These are phyloP conservation scores for Hypomecis punctinalis DNA, from an alignment of 2,888 invertebrate species.

Conservation along the genomic window DNA sequence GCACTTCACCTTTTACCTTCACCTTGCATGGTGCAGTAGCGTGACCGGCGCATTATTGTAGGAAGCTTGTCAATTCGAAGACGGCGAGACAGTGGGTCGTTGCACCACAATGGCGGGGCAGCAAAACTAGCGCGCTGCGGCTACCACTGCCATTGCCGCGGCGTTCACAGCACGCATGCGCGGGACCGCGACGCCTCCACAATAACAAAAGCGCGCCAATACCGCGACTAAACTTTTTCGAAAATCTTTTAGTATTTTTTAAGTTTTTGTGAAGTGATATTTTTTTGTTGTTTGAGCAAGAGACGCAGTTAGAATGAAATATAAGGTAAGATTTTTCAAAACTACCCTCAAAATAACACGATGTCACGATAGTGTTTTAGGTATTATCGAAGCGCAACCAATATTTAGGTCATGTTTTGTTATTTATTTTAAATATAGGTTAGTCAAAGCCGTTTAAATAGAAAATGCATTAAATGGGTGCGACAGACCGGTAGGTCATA, in stretches of 20 bases:
- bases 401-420: too few species aligned
- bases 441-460: too few species aligned
- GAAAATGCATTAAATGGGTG: too few species aligned
- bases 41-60: slow-evolving; percentile 30
- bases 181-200: slow-evolving; percentile 43
- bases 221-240: slow-evolving; percentile 3
- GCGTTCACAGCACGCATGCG: slow-evolving; percentile 70
- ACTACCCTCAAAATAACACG: slow-evolving; percentile 33
- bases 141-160: slow-evolving; percentile 70
- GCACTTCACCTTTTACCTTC: slow-evolving; percentile 68
- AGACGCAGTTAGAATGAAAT: slow-evolving; percentile 63
- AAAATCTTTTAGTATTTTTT: neutral
- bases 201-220: slow-evolving; percentile 36
- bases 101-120: slow-evolving; percentile 71
- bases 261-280: slow-evolving; percentile 45
- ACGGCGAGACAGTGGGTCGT: slow-evolving; percentile 53
- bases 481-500: too few species aligned
- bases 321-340: slow-evolving; percentile 65
- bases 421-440: too few species aligned
- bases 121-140: slow-evolving; percentile 70
- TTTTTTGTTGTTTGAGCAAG: slow-evolving; percentile 7
- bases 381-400: neutral
- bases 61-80: slow-evolving; percentile 49
- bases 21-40: slow-evolving; percentile 55
- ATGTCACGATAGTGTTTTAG: slow-evolving; percentile 12